Evolutionary conservation across 2,113 vertebrate species (phyloP), one percentile per base, ranked within the genome.

Genomic region (Candoia aspera): DNA sequence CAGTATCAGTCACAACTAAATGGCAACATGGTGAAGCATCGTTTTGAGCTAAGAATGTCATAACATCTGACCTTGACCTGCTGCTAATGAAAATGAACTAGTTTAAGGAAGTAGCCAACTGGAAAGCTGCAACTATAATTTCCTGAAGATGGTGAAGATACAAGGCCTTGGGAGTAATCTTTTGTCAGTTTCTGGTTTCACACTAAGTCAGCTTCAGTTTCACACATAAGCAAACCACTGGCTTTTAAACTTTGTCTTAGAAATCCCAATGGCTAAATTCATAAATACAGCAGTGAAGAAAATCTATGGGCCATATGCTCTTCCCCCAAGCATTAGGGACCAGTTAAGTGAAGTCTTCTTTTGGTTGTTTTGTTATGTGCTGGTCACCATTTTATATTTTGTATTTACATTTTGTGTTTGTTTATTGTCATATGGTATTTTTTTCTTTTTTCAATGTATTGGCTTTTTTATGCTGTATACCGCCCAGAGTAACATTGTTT

Each of bases 101-200:
- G 91, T 93, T 96, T 62, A 90, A 91, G 24, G 93, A 95, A 46
- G 95, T 42, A 96, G 94, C 95, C 93, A 53, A 95, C 93, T 54
- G 95, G 95, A 96, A 97, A 96, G 93, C 95, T 84, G 90, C 91
- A 97, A 91, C 91, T 96, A 95, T 97, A 96, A 94, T 97, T 96
- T 96, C 95, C 96, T 94, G 90, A 95, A 97, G 94, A 90, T 96
- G 95, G 93, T 95, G 95, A 95, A 97, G 96, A 95, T 93, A 95
- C 96, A 97, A 95, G 93, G 94, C 96, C 94, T 91, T 93, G 93
- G 95, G 96, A 95, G 96, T 92, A 91, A 93, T 93, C 90, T 95
- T 96, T 92, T 96, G 93, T 97, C 96, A 95, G 73, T 93, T 94
- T 93, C 93, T 84, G 42, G 42, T 42, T 42, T 42, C 42, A 3